phyloP scores from a whole-genome alignment of 2,888 invertebrate species.

The Leuctra nigra region DNA sequence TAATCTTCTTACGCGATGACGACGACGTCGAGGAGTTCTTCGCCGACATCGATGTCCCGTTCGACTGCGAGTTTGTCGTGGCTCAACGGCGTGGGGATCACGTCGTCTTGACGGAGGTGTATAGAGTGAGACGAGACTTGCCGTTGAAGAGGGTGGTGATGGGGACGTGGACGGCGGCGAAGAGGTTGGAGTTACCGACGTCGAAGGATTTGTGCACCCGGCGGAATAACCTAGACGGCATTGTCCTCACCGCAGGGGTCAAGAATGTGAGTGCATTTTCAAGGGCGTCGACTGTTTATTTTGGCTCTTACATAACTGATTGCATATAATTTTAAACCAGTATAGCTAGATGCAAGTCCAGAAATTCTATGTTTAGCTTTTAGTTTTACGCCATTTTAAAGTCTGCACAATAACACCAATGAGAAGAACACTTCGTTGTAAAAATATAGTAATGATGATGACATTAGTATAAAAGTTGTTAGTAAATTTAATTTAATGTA shows the following conservation, averaged over 20 bases:
- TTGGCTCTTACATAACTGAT: background rate
- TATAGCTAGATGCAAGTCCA: background rate
- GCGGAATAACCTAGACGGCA: background rate
- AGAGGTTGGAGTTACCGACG: background rate
- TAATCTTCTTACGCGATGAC: background rate
- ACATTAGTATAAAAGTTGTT: too few relatives aligned
- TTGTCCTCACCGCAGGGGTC: background rate
- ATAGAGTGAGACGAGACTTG: background rate
- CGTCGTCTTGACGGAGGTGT: background rate
- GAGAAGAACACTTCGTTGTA: too few relatives aligned
- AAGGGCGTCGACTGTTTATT: too few relatives aligned
- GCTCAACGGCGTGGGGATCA: background rate
- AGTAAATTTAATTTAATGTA: too few relatives aligned
- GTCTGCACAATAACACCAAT: too few relatives aligned
- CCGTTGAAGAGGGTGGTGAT: slow-evolving; percentile 1
- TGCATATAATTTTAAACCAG: background rate
- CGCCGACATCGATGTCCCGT: background rate
- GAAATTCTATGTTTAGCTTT: background rate
- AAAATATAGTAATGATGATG: too few relatives aligned
- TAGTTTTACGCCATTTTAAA: too few relatives aligned
- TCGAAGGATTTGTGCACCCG: background rate
- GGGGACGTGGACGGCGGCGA: background rate
- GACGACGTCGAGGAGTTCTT: background rate
- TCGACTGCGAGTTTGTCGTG: background rate
- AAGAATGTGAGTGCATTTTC: background rate